These are phyloP conservation scores for Rhagonycha lutea DNA, from an alignment of 2,888 invertebrate species.

Conservation along the genomic window DNA sequence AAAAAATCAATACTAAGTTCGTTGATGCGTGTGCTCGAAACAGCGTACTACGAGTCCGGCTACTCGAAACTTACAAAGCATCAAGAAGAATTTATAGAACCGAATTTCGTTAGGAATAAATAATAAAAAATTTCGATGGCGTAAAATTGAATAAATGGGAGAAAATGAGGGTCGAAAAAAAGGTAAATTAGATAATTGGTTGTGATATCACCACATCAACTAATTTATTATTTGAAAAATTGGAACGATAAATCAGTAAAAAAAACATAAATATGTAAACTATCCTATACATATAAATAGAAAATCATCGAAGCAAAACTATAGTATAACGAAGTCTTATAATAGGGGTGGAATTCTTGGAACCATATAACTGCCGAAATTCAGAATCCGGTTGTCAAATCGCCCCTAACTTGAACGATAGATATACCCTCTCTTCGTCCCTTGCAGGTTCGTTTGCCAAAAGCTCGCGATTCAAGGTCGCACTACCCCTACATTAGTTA, in stretches of 20 bases:
- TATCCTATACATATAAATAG: conserved; percentile 16
- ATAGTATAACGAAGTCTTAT: conserved; percentile 17
- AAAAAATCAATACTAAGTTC: conserved; percentile 44
- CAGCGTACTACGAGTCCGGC: conserved; percentile 13
- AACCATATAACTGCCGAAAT: conserved; percentile 52
- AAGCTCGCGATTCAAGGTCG: conserved; percentile 50
- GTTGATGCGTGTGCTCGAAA: conserved; percentile 38
- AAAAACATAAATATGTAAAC: neutral
- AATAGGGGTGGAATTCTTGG: conserved; percentile 41
- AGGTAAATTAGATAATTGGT: neutral
- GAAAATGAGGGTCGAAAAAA: neutral
- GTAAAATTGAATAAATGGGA: neutral
- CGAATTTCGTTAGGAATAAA: neutral
- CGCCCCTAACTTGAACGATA: conserved; percentile 36
- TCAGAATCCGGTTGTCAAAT: conserved; percentile 45
- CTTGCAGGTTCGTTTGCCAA: conserved; percentile 27
- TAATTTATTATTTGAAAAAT: neutral
- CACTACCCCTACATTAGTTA: conserved; percentile 48
- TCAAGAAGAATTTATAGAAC: neutral
- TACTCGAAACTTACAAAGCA: neutral
- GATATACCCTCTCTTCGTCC: conserved; percentile 32
- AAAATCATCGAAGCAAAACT: conserved; percentile 29
- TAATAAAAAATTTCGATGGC: neutral
- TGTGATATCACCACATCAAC: neutral
- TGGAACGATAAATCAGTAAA: neutral